Conservation (phyloP, 2,113 vertebrate genomes). For the Patagioenas fasciata region DNA sequence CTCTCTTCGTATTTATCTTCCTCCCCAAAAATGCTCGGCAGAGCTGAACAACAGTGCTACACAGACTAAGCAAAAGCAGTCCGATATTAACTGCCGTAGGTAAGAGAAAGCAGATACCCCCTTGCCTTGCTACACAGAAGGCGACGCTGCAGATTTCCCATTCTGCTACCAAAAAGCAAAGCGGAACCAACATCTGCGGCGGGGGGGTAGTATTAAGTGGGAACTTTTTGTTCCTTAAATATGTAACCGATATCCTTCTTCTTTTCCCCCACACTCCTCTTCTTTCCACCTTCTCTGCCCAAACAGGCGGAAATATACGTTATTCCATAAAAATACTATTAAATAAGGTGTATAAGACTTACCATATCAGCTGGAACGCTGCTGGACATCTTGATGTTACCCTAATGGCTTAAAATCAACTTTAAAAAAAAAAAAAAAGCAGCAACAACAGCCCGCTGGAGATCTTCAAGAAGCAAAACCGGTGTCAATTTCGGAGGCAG, state of each 20-base stretch:
- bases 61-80: not conserved
- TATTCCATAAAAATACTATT: not conserved
- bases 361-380: constrained; percentile 82
- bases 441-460: not conserved
- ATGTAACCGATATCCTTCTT: not conserved
- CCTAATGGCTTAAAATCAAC: constrained; percentile 22
- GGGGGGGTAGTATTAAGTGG: not conserved
- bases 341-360: constrained; percentile 15
- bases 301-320: not conserved
- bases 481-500: not conserved
- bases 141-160: constrained; percentile 12
- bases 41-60: not conserved
- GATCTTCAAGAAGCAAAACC: constrained; percentile 11
- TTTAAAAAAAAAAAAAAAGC: not conserved
- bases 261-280: not conserved
- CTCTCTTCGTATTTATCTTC: not conserved
- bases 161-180: not conserved
- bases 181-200: not conserved
- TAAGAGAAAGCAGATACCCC: not conserved
- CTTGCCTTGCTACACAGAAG: not conserved
- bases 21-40: accelerated
- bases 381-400: constrained; percentile 78
- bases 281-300: not conserved
- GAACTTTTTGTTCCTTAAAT: constrained; percentile 42
- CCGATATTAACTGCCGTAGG: not conserved